Percentiles rank a stretch among this genome's conserved stretches.
phyloP scores from a whole-genome alignment of 2,113 vertebrate genomes.

The Pedionomus torquatus region DNA sequence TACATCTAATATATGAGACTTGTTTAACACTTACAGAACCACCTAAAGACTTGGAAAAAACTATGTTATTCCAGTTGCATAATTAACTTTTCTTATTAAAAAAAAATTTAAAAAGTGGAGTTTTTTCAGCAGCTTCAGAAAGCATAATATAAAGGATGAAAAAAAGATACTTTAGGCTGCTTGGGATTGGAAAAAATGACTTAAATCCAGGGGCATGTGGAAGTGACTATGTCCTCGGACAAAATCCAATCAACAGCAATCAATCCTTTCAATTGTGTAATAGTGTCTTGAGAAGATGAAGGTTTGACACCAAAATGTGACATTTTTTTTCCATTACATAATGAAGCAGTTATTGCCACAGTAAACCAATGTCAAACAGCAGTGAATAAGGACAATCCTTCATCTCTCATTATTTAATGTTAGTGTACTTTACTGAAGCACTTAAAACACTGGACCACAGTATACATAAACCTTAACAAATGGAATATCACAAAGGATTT shows the following conservation, averaged over 20 bases:
- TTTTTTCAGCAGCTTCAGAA: neutral
- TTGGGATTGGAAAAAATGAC: neutral
- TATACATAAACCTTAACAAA: neutral
- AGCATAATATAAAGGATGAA: neutral
- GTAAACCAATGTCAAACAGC: slow-evolving; percentile 41
- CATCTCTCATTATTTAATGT: neutral
- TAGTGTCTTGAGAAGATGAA: slow-evolving; percentile 35
- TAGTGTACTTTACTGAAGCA: neutral
- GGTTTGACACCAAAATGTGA: neutral
- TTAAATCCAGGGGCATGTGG: neutral
- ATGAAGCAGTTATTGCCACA: slow-evolving; percentile 32
- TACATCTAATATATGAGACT: neutral
- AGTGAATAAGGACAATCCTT: neutral
- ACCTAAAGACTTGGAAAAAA: accelerated
- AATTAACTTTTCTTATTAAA: neutral
- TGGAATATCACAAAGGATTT: neutral
- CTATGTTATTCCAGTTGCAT: neutral
- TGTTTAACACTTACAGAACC: neutral
- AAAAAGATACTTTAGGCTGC: neutral
- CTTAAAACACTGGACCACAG: neutral
- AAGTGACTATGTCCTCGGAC: neutral
- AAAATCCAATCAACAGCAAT: slow-evolving; percentile 45
- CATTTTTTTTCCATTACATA: slow-evolving; percentile 52
- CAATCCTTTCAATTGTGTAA: slow-evolving; percentile 40
- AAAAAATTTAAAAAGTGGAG: too few relatives aligned